Evolutionary conservation across 35 echinoderm and acorn worm genomes (phyloP).

Genomic region (Apostichopus parvimensis): DNA sequence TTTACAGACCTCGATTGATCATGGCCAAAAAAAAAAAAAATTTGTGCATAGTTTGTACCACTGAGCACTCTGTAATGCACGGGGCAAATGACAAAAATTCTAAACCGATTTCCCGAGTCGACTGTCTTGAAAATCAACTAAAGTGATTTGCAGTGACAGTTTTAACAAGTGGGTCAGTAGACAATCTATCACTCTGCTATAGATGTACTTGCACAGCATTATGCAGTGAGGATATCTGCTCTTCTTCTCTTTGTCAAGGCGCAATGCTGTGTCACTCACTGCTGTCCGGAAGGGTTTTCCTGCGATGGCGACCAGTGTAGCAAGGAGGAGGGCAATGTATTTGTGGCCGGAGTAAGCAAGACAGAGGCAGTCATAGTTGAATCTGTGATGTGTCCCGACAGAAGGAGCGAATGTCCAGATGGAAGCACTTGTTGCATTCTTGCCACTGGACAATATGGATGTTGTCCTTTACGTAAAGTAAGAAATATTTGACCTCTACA

Average conservation of each 20-base stretch:
- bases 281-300: conserved; percentile 52
- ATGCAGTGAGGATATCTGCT: background rate
- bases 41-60: no score
- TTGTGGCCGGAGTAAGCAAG: conserved; percentile 19
- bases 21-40: no score
- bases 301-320: conserved; percentile 36
- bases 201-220: background rate
- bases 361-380: background rate
- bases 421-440: conserved; percentile 75
- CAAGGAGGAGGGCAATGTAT: conserved; percentile 3
- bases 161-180: no score
- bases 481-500: background rate
- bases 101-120: no score
- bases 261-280: conserved; percentile 44
- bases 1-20: no score
- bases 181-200: no score
- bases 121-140: no score
- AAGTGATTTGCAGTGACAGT: no score
- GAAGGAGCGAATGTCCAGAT: conserved; percentile 48
- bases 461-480: conserved; percentile 60
- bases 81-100: no score
- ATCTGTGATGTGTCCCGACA: conserved; percentile 55
- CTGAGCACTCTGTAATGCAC: no score
- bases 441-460: conserved; percentile 54
- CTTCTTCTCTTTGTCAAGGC: conserved; percentile 2